phyloP scores from a whole-genome alignment of 1,140 invertebrate genomes.

The Oryctes rhinoceros region DNA sequence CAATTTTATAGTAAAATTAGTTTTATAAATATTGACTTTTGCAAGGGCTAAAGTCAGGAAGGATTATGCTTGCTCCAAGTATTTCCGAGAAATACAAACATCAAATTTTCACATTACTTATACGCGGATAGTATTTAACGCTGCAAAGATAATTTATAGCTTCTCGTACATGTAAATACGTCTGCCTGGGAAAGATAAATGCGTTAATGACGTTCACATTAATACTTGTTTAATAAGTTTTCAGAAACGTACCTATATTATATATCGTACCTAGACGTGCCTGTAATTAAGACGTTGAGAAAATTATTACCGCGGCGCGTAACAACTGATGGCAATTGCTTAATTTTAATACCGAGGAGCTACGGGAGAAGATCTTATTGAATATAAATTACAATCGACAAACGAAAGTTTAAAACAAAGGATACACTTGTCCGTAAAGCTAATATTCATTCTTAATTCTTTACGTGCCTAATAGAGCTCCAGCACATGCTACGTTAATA shows the following conservation, averaged over 20 bases:
- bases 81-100: too few relatives aligned
- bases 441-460: too few relatives aligned
- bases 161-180: neutral
- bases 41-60: too few relatives aligned
- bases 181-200: conserved; percentile 21
- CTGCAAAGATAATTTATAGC: conserved; percentile 4
- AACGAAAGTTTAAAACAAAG: neutral
- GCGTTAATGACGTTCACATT: conserved; percentile 16
- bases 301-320: conserved; percentile 21
- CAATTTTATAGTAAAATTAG: too few relatives aligned
- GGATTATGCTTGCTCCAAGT: too few relatives aligned
- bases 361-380: neutral
- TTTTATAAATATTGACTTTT: too few relatives aligned
- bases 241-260: conserved; percentile 9
- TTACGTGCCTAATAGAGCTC: too few relatives aligned
- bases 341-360: conserved; percentile 18
- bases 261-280: conserved; percentile 28
- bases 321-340: conserved; percentile 24
- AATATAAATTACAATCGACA: neutral
- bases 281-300: conserved; percentile 27
- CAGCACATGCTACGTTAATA: too few relatives aligned
- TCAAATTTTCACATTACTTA: too few relatives aligned
- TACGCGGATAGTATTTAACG: neutral
- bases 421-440: too few relatives aligned
- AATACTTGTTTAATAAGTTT: conserved; percentile 36